These are phyloP conservation scores for Fragum sueziense DNA, from an alignment of 2,888 invertebrate species.

Conservation along the genomic window DNA sequence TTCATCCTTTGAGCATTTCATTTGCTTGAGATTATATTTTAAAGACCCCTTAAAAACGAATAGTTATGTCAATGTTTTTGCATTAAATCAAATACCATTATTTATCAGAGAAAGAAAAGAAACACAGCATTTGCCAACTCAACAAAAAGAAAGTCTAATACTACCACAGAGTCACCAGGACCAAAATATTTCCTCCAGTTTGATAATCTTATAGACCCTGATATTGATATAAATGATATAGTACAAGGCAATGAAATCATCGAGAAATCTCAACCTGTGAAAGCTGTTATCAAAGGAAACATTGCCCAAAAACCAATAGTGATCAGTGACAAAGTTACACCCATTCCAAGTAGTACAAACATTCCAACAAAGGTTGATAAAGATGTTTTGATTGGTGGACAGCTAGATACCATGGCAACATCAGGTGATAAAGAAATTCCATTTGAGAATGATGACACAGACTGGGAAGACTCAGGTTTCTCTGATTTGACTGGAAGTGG, in stretches of 20 bases:
- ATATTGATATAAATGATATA: conserved; percentile 26
- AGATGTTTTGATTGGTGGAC: conserved; percentile 52
- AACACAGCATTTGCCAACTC: conserved; percentile 37
- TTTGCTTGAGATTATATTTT: no score
- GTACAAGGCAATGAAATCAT: conserved; percentile 38
- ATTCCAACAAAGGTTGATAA: not conserved
- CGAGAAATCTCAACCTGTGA: conserved; percentile 24
- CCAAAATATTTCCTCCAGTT: conserved; percentile 28
- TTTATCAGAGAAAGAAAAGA: conserved; percentile 20
- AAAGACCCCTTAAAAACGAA: no score
- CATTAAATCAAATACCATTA: no score
- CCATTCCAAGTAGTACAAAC: not conserved
- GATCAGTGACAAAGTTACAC: conserved; percentile 3
- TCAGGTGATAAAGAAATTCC: conserved; percentile 19
- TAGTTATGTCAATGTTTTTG: no score
- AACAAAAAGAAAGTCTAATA: conserved; percentile 15
- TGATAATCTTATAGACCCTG: conserved; percentile 38
- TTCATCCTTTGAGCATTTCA: no score
- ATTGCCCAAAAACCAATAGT: conserved; percentile 26
- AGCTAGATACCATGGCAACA: conserved; percentile 33
- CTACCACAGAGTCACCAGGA: conserved; percentile 22
- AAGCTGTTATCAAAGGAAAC: conserved; percentile 37
- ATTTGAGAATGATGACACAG: conserved; percentile 50
- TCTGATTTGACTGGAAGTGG: conserved; percentile 35
- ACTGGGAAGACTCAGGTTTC: conserved; percentile 48